These are phyloP conservation scores for Yponomeuta evonymella DNA, from an alignment of 2,888 invertebrate species.

Conservation along the genomic window DNA sequence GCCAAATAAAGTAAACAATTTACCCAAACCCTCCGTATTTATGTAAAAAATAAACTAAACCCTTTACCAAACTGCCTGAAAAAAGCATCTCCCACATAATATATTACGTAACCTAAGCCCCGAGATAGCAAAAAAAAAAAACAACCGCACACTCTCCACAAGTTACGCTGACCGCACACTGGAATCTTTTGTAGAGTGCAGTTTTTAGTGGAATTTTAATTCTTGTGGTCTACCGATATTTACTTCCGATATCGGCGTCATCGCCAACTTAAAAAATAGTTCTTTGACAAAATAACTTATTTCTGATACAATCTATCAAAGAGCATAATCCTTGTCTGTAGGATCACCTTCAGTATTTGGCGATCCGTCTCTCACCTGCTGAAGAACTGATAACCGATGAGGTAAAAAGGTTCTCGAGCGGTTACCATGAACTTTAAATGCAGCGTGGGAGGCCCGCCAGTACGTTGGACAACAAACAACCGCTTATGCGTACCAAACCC, in stretches of 20 bases:
- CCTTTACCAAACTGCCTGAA: background rate
- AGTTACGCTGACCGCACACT: background rate
- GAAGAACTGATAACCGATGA: too few relatives aligned
- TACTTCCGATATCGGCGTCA: background rate
- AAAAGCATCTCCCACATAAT: slow-evolving; percentile 7
- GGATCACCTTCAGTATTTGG: too few relatives aligned
- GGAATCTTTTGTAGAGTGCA: background rate
- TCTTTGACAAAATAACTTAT: too few relatives aligned
- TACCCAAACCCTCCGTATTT: background rate
- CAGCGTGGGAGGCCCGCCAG: too few relatives aligned
- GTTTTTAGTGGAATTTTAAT: background rate
- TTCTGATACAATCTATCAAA: background rate
- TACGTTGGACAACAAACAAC: too few relatives aligned
- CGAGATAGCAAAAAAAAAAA: slow-evolving; percentile 12
- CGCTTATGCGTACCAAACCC: too few relatives aligned
- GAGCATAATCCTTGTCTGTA: too few relatives aligned
- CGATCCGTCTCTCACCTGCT: too few relatives aligned
- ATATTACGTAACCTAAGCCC: slow-evolving; percentile 9
- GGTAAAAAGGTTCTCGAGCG: too few relatives aligned
- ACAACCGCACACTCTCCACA: slow-evolving; percentile 5
- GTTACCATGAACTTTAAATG: too few relatives aligned
- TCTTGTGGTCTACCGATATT: background rate
- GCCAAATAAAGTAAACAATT: background rate
- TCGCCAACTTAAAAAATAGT: background rate
- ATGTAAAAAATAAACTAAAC: background rate